phyloP scores from a whole-genome alignment of 2,797 vertebrate genomes.

The Otolemur crassicaudatus region DNA sequence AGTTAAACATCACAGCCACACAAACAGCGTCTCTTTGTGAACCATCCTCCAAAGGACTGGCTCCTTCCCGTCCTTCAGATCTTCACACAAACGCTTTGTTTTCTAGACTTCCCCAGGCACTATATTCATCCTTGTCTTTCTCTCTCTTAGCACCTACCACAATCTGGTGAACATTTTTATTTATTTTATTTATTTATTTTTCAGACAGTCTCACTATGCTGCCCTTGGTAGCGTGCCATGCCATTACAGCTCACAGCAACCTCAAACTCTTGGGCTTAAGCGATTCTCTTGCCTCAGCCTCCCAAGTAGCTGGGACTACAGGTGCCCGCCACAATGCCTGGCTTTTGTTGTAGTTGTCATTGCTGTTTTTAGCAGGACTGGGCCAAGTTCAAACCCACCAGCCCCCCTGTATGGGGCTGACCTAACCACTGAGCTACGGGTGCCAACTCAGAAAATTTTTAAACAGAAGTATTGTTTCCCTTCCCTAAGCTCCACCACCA shows the following conservation, averaged over 20 bases:
- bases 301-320: no score
- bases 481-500: neutral
- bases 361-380: no score
- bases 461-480: neutral
- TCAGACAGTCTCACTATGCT: no score
- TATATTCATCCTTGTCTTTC: neutral
- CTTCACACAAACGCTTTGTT: neutral
- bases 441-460: neutral
- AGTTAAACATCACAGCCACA: neutral
- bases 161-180: neutral
- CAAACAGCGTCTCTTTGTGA: neutral
- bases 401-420: no score
- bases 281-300: no score
- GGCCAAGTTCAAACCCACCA: no score
- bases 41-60: neutral
- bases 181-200: neutral
- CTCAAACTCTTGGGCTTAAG: no score
- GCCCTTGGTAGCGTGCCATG: no score
- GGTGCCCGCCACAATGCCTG: no score
- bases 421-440: no score
- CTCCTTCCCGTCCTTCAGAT: neutral
- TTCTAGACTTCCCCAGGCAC: neutral
- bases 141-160: neutral
- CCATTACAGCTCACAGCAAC: no score
- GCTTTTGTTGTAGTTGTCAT: no score